Base-by-base conservation (phyloP, 2,113 vertebrate genomes). In the Sylvicapra grimmia region DNA sequence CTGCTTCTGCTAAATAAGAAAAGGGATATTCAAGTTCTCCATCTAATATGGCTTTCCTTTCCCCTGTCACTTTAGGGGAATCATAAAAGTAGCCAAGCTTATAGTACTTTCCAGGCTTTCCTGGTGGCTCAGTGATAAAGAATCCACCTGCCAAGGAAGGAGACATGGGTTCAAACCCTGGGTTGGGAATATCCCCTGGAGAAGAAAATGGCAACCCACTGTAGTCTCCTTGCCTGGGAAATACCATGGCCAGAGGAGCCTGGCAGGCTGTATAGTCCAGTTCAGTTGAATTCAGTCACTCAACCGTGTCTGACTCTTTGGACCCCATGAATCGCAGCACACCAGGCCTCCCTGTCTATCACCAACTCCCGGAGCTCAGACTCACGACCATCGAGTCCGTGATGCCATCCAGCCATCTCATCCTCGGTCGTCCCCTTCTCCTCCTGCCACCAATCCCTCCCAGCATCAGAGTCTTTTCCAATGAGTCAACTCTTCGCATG, bases 1-100 rank as follows among this genome's bases (percentile, higher is more conserved):
- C 92, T 53, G 19, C 83, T 33, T 59, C 86, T 53, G 25, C 77
- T 86, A 86, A 86, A 47, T 27, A 56, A 93, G 36, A 94, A 92
- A 51, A 36, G 4, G 49, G 29, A 53, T 12, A 3, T 86, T 65
- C 29, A 44, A 25, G 68, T 14, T 72, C 54, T 90, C 77, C 31
- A 14, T 77, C 68, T 59, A 61, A 49, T 14, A 56, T 6, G 2
- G 54, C 15, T 40, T 53, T 11, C 49, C 56, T 79, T 36, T 68
- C 14, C 16, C 47, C 36, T 18, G 4, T 56, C 72, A 86, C 40
- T 9, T 18, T 23, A 44, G 63, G 6, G 13, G 36, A 54, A 59
- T 65, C 36, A 72, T 49, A 85, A 59, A 93, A 83, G 58, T 8
- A 68, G 11, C 44, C 85, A 40, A 79, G 8, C 8, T 7, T 7